Base-by-base conservation (phyloP, 2,797 vertebrate species). In the Moxostoma hubbsi region DNA sequence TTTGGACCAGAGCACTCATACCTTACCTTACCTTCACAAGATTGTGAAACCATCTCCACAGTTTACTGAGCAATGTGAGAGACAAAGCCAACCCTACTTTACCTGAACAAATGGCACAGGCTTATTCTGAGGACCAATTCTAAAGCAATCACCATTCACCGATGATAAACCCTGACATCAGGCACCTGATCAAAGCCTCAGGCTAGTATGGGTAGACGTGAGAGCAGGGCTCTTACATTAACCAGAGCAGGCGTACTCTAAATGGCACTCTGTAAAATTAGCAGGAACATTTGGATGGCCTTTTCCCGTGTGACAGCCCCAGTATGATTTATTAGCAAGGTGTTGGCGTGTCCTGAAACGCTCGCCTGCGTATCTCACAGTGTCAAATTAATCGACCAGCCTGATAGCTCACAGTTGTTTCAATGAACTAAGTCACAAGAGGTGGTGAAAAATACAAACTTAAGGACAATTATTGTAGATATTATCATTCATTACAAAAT, bases 321-420 rank as follows among this genome's bases (percentile, higher is more conserved):
- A 16, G 67, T 65, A 66, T 83, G 81, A 83, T 83, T 80, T 83
- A 83, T 83, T 79, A 80, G 73, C 61, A 47, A 12, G 63, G 12
- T 18, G 65, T 18, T 47, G 36, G 51, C n/a, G 9, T 13, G 70
- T 49, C 66, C 49, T 50, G 16, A 43, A 51, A 18, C 46, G 49
- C 57, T 45, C 50, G 55, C 13, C 58, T n/a, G 61, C 62, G 9
- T 49, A 45, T 77, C 80, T 77, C 61, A 36, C 53, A 8, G 12
- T 59, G 80, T 36, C 15, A 72, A 58, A 76, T 77, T 71, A 71
- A 59, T 76, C 66, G 16, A 50, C 18, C 50, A 3, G 46, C 9
- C 10, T 53, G 54, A 77, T 58, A 59, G 80, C 58, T 9, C n/a
- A 77, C 74, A 64, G 50, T 81, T 63, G 61, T 72, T 77, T 77